Percentiles rank a stretch among this genome's conserved stretches.
phyloP scores from a whole-genome alignment of 2,797 vertebrate genomes.

The Moxostoma hubbsi region DNA sequence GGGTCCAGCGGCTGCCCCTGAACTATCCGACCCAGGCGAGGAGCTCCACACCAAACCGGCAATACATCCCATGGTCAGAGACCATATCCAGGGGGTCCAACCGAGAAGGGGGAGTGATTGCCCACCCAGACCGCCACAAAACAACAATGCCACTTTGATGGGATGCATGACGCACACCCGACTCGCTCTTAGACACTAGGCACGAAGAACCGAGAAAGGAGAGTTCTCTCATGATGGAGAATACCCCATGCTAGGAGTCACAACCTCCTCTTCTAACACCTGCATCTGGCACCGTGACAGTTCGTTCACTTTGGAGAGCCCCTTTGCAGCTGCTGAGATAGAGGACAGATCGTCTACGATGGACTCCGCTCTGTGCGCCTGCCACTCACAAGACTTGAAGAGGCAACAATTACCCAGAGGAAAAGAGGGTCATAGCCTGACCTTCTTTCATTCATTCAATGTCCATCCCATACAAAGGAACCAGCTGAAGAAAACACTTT shows the following conservation, averaged over 20 bases:
- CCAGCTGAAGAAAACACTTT: conserved; percentile 6
- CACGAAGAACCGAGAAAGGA: conserved; percentile 72
- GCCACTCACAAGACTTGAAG: conserved; percentile 40
- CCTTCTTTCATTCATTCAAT: conserved; percentile 38
- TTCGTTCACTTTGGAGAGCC: conserved; percentile 30
- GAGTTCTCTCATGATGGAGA: conserved; percentile 82
- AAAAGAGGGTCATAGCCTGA: conserved; percentile 55
- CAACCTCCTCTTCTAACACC: conserved; percentile 43
- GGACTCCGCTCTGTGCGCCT: conserved; percentile 20
- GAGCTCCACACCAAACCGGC: conserved; percentile 81
- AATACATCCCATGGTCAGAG: conserved; percentile 87
- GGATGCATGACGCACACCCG: conserved; percentile 80
- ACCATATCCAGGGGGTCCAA: conserved; percentile 85
- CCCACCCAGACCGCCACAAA: conserved; percentile 63
- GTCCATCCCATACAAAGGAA: conserved; percentile 46
- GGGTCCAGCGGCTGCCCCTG: conserved; percentile 41
- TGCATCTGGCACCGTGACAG: not conserved
- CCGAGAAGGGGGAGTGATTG: conserved; percentile 60
- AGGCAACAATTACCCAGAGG: conserved; percentile 52
- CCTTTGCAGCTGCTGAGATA: conserved; percentile 29
- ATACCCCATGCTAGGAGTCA: conserved; percentile 77
- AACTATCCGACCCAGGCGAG: conserved; percentile 52
- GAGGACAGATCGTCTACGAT: conserved; percentile 26
- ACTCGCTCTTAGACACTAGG: conserved; percentile 68
- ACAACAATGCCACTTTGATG: conserved; percentile 62